Evolutionary conservation across 2,797 vertebrate species (phyloP), one percentile per base, ranked within the genome.

Genomic region (Enteromius afrohamiltoni): DNA sequence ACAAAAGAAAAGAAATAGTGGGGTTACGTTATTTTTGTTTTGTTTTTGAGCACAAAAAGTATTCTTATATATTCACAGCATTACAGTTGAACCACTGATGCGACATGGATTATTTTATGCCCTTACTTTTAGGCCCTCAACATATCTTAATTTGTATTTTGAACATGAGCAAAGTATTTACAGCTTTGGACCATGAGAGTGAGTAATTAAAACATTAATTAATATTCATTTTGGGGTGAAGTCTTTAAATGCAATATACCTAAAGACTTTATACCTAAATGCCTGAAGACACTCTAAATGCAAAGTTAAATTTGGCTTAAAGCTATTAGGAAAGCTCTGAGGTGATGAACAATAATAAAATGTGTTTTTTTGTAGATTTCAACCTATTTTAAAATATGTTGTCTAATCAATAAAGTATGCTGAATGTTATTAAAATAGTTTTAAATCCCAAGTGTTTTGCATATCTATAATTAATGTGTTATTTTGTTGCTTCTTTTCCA

Each of bases 401-500:
- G 29, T 45, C 9, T 62, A 62, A 62, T 26, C 13, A 62, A 29
- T 62, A 29, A 62, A 62, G 23, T 29, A 13, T 17, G 13, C 11
- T 29, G 47, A 69, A 68, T 11, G 4, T 55, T 55, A 7, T 29
- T 58, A n/a, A 53, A 53, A 69, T 69, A 19, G 1, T 62, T 71
- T 2, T 31, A 17, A 60, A 58, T 60, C 19, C 26, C 11, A 70
- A 60, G 7, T 42, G 55, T 51, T 67, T 45, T 64, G 70, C 10
- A 31, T 76, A 26, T 80, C 77, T 31, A 19, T 1, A 16, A 69
- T 17, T 26, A 75, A 49, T 55, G 58, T 69, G 13, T 37, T 60
- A 14, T 65, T 13, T 64, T 87, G 42, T 78, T 3, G 69, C 55
- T 37, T 47, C 80, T 90, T 80, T 26, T 85, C 23, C 85, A 70